Conservation (phyloP, 2,113 vertebrate genomes). For the Zapus hudsonius region DNA sequence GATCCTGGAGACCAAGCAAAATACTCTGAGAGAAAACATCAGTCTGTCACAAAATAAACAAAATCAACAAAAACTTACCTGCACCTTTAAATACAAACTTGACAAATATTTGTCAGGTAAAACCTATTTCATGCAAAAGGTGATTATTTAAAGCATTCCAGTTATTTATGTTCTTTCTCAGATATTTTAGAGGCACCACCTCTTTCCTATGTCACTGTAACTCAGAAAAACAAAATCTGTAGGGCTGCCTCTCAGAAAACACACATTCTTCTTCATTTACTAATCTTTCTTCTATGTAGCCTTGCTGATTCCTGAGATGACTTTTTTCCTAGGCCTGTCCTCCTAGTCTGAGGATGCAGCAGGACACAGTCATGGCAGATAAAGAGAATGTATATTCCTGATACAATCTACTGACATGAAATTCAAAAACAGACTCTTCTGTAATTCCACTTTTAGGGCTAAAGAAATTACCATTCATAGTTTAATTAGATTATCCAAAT, state of each 20-base stretch:
- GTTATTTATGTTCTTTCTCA: not conserved
- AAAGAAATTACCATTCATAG: not conserved
- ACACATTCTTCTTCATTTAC: not conserved
- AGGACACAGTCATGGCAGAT: not conserved
- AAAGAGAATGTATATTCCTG: not conserved
- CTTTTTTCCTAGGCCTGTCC: not conserved
- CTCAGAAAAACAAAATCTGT: not conserved
- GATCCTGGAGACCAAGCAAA: not conserved
- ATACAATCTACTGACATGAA: not conserved
- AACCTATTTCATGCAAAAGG: not conserved
- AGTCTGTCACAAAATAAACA: not conserved
- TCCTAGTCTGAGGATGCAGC: not conserved
- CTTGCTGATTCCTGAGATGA: not conserved
- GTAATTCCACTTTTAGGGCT: not conserved
- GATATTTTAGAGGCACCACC: not conserved
- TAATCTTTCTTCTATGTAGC: not conserved
- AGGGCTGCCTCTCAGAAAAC: not conserved
- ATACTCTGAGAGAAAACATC: not conserved
- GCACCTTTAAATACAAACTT: not conserved
- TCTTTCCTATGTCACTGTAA: not conserved
- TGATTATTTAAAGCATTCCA: not conserved
- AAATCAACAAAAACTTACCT: not conserved
- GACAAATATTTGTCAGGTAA: slow-evolving; percentile 7
- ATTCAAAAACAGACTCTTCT: not conserved
- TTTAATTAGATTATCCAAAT: slow-evolving; percentile 5